Base-by-base conservation (phyloP, 1,140 invertebrate genomes). In the Drosophila quadrilineata region DNA sequence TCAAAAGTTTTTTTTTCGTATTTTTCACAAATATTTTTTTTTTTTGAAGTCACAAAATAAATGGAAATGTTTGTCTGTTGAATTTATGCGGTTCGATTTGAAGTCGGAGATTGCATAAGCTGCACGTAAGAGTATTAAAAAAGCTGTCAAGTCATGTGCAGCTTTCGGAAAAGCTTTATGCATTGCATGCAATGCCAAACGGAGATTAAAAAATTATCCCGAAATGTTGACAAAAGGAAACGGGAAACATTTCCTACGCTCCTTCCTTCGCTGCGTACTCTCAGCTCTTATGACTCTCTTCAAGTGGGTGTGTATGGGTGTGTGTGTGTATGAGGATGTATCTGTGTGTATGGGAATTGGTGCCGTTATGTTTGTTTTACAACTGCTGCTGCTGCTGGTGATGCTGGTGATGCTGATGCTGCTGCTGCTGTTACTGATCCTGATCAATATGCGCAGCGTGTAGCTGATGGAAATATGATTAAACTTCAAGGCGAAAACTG, bases 121-220 rank as follows among this genome's bases (percentile, higher is more conserved):
- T 9, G 10, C 8, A 3, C 1, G 21, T 3, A 1, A 43, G 54
- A 3, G 54, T 59, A 65, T 41, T 28, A 6, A 1, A 2, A 50
- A 24, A 17, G 57, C 40, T 46, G 38, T 40, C 57, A 52, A 66
- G 57, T 52, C 57, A 46, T 53, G 45, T 63, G 64, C 58, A 52
- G 29, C 46, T 72, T 52, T 31, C 40, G 45, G n/a, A n/a, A n/a
- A n/a, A 41, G 33, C 48, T 70, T 64, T 62, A 53, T 62, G 64
- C 64, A n/a, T n/a, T 67, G 58, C 57, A 67, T 62, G 54, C 58
- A 67, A 62, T 62, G 64, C 49, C 24, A 53, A 71, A 48, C 73
- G 64, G 69, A 84, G 76, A 82, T 82, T 82, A 77, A 84, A 82
- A 84, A 82, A 82, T 82, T 82, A 80, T 71, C 54, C 56, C n/a